A percentile compares a stretch with the other conserved stretches of the same genome.
Conservation (phyloP, 2,113 vertebrate species). For the Pelmatolapia mariae region DNA sequence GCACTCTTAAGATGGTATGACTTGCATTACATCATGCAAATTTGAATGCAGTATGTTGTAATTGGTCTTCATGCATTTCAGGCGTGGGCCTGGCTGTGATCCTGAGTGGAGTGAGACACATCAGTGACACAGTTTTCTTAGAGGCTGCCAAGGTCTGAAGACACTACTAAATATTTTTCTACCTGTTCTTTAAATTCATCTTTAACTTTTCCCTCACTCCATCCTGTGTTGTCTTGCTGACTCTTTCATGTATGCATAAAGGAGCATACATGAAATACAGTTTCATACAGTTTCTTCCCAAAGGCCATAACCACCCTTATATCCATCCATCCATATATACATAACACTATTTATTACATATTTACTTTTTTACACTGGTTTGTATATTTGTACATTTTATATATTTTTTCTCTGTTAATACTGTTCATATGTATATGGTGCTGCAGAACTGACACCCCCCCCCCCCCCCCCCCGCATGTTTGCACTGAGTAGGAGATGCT, state of each 20-base stretch:
- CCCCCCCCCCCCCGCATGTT: background rate
- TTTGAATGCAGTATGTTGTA: background rate
- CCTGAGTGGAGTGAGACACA: constrained; percentile 90
- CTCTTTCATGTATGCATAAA: background rate
- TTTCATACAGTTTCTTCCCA: background rate
- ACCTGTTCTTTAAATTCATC: background rate
- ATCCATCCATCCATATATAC: background rate
- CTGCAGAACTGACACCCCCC: background rate
- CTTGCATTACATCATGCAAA: background rate
- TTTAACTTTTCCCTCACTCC: background rate
- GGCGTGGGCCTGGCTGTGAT: constrained; percentile 94
- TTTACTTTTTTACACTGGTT: background rate
- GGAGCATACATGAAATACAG: no score
- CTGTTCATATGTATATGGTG: background rate
- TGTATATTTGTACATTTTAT: background rate
- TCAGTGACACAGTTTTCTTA: constrained; percentile 90
- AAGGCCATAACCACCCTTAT: background rate
- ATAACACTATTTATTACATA: background rate
- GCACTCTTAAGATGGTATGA: background rate
- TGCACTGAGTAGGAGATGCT: background rate
- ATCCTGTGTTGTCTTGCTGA: background rate
- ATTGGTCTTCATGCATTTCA: constrained; percentile 33
- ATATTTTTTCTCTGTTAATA: background rate
- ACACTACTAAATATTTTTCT: background rate
- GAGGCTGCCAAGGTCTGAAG: constrained; percentile 91